Conservation (phyloP, 2,888 invertebrate genomes). For the Dorcus hopei region DNA sequence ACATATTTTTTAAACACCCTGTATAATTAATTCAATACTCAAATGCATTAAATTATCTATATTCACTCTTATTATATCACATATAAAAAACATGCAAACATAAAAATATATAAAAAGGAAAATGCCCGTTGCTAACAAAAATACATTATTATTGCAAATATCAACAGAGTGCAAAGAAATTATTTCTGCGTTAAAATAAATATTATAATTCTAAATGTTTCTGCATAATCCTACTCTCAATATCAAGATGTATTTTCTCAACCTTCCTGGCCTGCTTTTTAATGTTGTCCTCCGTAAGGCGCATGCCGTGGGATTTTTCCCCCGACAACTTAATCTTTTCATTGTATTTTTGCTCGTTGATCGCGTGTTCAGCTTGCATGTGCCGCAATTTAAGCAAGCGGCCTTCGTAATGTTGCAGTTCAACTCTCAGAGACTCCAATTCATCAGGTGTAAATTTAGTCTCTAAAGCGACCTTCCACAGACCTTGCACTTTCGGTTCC, state of each 20-base stretch:
- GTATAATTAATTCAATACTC: too few species aligned
- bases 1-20: too few species aligned
- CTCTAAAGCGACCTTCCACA: conserved; percentile 80
- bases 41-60: too few species aligned
- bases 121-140: too few species aligned
- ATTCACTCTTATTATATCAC: too few species aligned
- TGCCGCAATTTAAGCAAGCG: conserved; percentile 78
- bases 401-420: conserved; percentile 84
- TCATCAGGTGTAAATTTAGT: conserved; percentile 80
- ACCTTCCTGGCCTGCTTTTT: conserved; percentile 83
- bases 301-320: conserved; percentile 62
- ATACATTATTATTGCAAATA: too few species aligned
- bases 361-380: conserved; percentile 76
- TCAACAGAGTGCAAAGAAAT: too few species aligned
- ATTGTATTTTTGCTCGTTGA: conserved; percentile 64
- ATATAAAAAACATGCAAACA: too few species aligned
- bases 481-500: conserved; percentile 84
- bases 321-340: conserved; percentile 60
- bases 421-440: conserved; percentile 79
- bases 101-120: too few species aligned
- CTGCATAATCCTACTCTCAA: conserved; percentile 73
- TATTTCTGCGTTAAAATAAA: neutral
- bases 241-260: conserved; percentile 76
- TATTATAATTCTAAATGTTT: conserved; percentile 71
- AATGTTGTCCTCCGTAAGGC: conserved; percentile 70